phyloP scores from a whole-genome alignment of 2,888 invertebrate species.

The Polydrusus cervinus region DNA sequence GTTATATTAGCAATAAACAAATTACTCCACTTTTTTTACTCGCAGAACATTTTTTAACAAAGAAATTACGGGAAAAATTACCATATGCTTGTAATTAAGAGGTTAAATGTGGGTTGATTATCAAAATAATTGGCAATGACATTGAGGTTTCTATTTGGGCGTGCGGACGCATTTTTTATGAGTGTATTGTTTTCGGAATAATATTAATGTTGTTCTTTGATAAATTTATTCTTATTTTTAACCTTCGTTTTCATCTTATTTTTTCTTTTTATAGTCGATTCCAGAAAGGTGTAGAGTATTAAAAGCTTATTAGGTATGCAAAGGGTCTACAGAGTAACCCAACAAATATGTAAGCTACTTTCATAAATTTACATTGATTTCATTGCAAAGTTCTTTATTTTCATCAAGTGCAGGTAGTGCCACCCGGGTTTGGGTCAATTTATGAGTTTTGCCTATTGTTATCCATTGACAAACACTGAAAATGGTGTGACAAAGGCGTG shows the following conservation, averaged over 20 bases:
- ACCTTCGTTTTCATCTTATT: not conserved
- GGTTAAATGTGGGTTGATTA: constrained; percentile 19
- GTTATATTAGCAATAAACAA: not conserved
- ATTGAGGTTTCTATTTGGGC: constrained; percentile 26
- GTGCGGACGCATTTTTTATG: constrained; percentile 18
- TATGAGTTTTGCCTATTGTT: too few species aligned
- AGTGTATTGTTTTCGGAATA: constrained; percentile 14
- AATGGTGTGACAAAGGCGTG: too few species aligned
- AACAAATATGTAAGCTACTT: too few species aligned
- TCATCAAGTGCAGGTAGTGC: too few species aligned
- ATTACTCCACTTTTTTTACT: not conserved
- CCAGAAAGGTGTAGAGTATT: too few species aligned
- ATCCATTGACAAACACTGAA: too few species aligned
- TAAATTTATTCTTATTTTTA: constrained; percentile 9
- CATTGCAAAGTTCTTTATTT: too few species aligned
- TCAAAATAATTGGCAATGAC: constrained; percentile 30
- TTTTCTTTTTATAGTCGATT: constrained; percentile 1
- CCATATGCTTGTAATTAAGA: constrained; percentile 29
- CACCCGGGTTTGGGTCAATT: too few species aligned
- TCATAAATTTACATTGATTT: too few species aligned
- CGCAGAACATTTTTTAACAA: constrained; percentile 13
- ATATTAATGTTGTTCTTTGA: not conserved
- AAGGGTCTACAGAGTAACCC: too few species aligned
- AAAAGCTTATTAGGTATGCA: too few species aligned
- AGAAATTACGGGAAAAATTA: constrained; percentile 24